Percentiles rank a stretch among this genome's conserved stretches.
phyloP scores from a whole-genome alignment of 2,797 vertebrate genomes.

The Orestias chungarensis region DNA sequence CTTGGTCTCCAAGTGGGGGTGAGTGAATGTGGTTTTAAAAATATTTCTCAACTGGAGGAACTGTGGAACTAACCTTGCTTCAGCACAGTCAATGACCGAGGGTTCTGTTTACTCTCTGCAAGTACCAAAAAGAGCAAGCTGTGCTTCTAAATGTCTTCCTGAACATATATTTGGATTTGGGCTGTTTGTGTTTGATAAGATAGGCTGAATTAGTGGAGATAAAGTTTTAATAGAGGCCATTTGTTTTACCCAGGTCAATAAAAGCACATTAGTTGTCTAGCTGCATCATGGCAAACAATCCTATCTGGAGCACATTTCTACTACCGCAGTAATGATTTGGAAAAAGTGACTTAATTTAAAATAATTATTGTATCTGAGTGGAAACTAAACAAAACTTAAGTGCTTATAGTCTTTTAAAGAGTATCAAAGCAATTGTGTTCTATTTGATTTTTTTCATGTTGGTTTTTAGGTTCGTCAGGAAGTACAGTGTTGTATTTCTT shows the following conservation, averaged over 20 bases:
- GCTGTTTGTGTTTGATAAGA: slow-evolving; percentile 58
- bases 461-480: neutral
- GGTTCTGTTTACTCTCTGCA: slow-evolving; percentile 40
- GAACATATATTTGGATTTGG: slow-evolving; percentile 32
- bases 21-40: slow-evolving; percentile 22
- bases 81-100: slow-evolving; percentile 18
- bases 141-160: slow-evolving; percentile 37
- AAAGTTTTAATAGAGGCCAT: slow-evolving; percentile 38
- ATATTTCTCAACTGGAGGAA: slow-evolving; percentile 12
- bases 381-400: neutral
- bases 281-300: slow-evolving; percentile 18
- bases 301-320: slow-evolving; percentile 10
- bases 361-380: slow-evolving; percentile 1
- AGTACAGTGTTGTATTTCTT: neutral
- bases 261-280: slow-evolving; percentile 36
- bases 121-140: slow-evolving; percentile 9
- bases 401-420: neutral
- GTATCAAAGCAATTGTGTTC: neutral
- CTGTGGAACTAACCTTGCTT: slow-evolving; percentile 9
- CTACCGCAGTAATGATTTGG: neutral
- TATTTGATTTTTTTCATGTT: too few relatives aligned
- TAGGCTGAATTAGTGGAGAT: slow-evolving; percentile 24
- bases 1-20: neutral
- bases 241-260: slow-evolving; percentile 41
- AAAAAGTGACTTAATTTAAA: slow-evolving; percentile 9